Percentiles rank a stretch among this genome's conserved stretches.
phyloP scores from a whole-genome alignment of 2,888 invertebrate genomes.

The Catotricha subobsoleta region DNA sequence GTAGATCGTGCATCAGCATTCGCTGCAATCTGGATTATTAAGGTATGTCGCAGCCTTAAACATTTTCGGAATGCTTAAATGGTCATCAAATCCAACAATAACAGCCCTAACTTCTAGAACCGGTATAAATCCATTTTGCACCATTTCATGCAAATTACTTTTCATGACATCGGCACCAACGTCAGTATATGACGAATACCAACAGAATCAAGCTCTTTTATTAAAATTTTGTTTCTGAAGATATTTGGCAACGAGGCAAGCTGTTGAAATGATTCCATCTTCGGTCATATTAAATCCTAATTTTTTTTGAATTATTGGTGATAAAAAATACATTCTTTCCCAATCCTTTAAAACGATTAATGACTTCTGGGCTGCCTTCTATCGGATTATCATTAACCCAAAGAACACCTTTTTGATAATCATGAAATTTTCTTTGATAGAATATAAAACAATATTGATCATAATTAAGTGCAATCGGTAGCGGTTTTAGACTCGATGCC shows the following conservation, averaged over 20 bases:
- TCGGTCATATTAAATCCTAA: conserved; percentile 49
- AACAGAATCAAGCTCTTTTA: conserved; percentile 60
- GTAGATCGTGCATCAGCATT: too few species aligned
- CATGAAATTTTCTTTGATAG: too few species aligned
- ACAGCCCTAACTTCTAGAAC: conserved; percentile 82
- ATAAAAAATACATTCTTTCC: conserved; percentile 75
- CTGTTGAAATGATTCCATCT: conserved; percentile 62
- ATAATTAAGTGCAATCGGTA: too few species aligned
- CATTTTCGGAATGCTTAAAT: conserved; percentile 81
- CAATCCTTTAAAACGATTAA: conserved; percentile 46
- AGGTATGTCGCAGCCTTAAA: conserved; percentile 83
- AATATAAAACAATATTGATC: too few species aligned
- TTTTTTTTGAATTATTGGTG: conserved; percentile 81
- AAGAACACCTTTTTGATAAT: conserved; percentile 66
- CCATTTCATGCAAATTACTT: too few species aligned
- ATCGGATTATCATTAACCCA: conserved; percentile 58
- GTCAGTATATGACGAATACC: conserved; percentile 55
- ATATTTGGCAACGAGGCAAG: conserved; percentile 62
- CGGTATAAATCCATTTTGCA: conserved; percentile 38
- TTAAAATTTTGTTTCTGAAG: conserved; percentile 52
- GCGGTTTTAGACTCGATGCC: too few species aligned
- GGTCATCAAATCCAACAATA: conserved; percentile 84
- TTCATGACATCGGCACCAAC: conserved; percentile 55
- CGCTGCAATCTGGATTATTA: conserved; percentile 47
- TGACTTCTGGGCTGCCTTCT: conserved; percentile 45